A percentile compares a stretch with the other conserved stretches of the same genome.
Evolutionary conservation across 35 echinoderm and acorn worm genomes (phyloP).

Genomic region (Eucidaris tribuloides): DNA sequence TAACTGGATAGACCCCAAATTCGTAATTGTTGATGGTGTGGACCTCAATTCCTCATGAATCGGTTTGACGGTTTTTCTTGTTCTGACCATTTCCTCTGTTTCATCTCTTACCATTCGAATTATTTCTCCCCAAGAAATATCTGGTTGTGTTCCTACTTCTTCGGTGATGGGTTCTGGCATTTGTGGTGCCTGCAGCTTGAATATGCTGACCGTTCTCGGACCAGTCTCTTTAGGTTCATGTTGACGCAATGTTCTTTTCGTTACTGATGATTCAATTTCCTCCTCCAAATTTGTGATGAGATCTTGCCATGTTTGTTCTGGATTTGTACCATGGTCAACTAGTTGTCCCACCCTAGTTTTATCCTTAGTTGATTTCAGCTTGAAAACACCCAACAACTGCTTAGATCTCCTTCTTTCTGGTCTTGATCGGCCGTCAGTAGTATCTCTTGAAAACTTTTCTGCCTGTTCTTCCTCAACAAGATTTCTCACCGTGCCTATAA

Average conservation of each 20-base stretch:
- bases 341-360: neutral
- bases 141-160: neutral
- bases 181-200: neutral
- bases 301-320: neutral
- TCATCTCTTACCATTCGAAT: neutral
- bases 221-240: neutral
- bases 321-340: slow-evolving; percentile 4
- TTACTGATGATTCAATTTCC: slow-evolving; percentile 19
- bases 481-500: slow-evolving; percentile 4
- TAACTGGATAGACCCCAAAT: slow-evolving; percentile 8
- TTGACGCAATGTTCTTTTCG: neutral
- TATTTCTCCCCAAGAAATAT: neutral
- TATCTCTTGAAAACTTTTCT: too few relatives aligned
- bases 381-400: neutral
- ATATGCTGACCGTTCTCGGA: neutral
- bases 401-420: neutral
- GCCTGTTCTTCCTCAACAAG: slow-evolving; percentile 4
- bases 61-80: neutral
- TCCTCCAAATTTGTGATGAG: neutral
- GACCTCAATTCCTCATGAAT: neutral
- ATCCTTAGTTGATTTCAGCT: slow-evolving; percentile 19
- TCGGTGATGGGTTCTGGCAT: neutral
- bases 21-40: neutral
- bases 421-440: too few relatives aligned
- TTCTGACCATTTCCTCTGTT: neutral